These are phyloP conservation scores for Acromyrmex echinatior DNA, from an alignment of 1,140 invertebrate species.

Conservation along the genomic window DNA sequence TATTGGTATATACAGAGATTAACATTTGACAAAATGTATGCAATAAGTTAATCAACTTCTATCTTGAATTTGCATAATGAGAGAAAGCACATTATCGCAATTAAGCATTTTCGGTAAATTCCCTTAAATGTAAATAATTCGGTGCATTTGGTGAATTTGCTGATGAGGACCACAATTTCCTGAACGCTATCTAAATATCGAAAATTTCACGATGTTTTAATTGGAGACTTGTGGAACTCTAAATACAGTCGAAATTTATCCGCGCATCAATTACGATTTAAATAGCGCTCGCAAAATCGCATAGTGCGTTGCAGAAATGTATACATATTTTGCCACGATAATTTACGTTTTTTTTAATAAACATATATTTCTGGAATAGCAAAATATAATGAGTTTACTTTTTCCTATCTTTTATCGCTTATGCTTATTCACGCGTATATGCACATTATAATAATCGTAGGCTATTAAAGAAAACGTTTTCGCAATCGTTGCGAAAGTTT, in stretches of 20 bases:
- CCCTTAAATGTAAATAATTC: slow-evolving; percentile 72
- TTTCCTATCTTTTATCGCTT: neutral
- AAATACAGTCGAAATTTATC: slow-evolving; percentile 70
- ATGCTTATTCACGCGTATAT: neutral
- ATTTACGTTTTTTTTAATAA: slow-evolving; percentile 66
- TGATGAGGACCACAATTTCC: slow-evolving; percentile 70
- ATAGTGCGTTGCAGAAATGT: slow-evolving; percentile 28
- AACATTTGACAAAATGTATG: neutral
- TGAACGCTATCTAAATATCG: slow-evolving; percentile 71
- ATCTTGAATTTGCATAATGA: neutral
- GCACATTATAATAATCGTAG: slow-evolving; percentile 14
- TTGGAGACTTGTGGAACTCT: slow-evolving; percentile 70
- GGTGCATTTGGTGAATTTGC: slow-evolving; percentile 65
- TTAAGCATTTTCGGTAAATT: slow-evolving; percentile 63
- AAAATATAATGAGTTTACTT: slow-evolving; percentile 66
- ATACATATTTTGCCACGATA: slow-evolving; percentile 44
- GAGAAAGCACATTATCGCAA: neutral
- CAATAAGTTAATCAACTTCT: neutral
- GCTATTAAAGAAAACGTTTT: slow-evolving; percentile 24
- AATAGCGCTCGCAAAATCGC: slow-evolving; percentile 70
- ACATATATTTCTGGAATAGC: slow-evolving; percentile 60
- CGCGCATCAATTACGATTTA: slow-evolving; percentile 76
- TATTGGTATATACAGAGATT: neutral
- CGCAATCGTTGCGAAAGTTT: slow-evolving; percentile 40
- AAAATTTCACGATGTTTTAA: slow-evolving; percentile 78